Percentiles rank a stretch among this genome's conserved stretches.
Evolutionary conservation across 2,888 invertebrate species (phyloP).

Genomic region (Cheilosia scutellata): DNA sequence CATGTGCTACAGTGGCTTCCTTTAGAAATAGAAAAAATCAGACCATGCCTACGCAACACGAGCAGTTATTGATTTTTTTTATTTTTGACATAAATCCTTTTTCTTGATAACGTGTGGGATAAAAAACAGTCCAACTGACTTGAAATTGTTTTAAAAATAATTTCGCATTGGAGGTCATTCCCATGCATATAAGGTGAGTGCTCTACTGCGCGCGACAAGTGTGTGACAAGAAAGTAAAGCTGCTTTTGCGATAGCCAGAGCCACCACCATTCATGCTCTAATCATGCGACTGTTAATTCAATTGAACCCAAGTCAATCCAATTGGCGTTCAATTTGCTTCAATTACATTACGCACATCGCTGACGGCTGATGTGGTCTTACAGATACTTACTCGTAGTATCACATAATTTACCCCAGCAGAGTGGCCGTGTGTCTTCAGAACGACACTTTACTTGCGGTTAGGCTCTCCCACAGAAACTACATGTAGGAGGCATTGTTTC

Average conservation of each 20-base stretch:
- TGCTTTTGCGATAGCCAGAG: background rate
- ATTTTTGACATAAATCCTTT: too few species aligned
- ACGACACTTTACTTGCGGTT: slow-evolving; percentile 13
- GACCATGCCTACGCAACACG: background rate
- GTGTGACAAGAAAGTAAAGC: slow-evolving; percentile 6
- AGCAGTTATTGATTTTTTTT: slow-evolving; percentile 38
- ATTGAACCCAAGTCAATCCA: slow-evolving; percentile 73
- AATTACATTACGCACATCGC: slow-evolving; percentile 63
- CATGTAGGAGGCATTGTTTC: slow-evolving; percentile 18
- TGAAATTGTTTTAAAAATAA: slow-evolving; percentile 30
- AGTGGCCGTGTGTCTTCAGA: slow-evolving; percentile 1
- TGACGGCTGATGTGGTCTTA: slow-evolving; percentile 8
- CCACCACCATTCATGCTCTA: slow-evolving; percentile 38
- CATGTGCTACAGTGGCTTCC: background rate
- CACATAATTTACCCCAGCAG: slow-evolving; percentile 7
- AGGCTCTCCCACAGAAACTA: background rate
- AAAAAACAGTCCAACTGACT: slow-evolving; percentile 33
- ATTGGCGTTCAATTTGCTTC: slow-evolving; percentile 69
- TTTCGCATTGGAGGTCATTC: slow-evolving; percentile 6
- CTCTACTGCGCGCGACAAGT: background rate
- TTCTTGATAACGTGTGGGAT: background rate
- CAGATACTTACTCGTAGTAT: background rate
- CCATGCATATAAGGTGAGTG: slow-evolving; percentile 14
- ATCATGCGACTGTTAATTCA: slow-evolving; percentile 68
- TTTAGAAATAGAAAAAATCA: background rate